Evolutionary conservation across 2,888 invertebrate species (phyloP).

Genomic region (Cryptocephalus primarius): DNA sequence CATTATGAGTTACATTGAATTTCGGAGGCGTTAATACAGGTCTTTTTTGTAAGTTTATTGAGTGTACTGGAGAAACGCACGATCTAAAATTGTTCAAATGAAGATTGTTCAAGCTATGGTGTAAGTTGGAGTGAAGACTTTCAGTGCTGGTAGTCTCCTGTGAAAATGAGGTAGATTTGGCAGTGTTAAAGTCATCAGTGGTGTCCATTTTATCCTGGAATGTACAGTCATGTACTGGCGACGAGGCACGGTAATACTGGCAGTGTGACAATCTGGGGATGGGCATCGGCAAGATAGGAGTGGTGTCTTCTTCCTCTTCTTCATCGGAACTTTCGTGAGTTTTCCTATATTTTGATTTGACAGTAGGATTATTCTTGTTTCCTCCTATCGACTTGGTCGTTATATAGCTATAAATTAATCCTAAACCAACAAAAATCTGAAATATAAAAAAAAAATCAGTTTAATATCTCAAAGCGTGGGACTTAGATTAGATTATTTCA

Average conservation of each 20-base stretch:
- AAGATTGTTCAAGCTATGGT: conserved; percentile 16
- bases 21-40: conserved; percentile 51
- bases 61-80: conserved; percentile 11
- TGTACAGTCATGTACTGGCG: conserved; percentile 2
- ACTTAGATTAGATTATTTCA: no score
- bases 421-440: conserved; percentile 9
- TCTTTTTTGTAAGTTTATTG: conserved; percentile 18
- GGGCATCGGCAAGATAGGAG: conserved; percentile 1
- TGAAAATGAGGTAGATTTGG: conserved; percentile 10
- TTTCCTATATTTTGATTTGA: background rate
- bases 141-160: conserved; percentile 4
- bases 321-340: conserved; percentile 10
- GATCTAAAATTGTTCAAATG: conserved; percentile 10
- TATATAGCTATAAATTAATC: conserved; percentile 8
- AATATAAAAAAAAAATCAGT: conserved; percentile 1
- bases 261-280: background rate
- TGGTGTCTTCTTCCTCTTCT: conserved; percentile 11
- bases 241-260: conserved; percentile 3
- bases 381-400: conserved; percentile 2
- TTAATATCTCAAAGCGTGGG: no score
- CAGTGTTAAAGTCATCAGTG: conserved; percentile 8
- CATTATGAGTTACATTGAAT: conserved; percentile 39
- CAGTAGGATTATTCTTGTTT: background rate
- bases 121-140: conserved; percentile 10
- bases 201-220: conserved; percentile 3